Evolutionary conservation across 2,797 vertebrate genomes (phyloP), one percentile per base, ranked within the genome.

Genomic region (Scyliorhinus canicula): DNA sequence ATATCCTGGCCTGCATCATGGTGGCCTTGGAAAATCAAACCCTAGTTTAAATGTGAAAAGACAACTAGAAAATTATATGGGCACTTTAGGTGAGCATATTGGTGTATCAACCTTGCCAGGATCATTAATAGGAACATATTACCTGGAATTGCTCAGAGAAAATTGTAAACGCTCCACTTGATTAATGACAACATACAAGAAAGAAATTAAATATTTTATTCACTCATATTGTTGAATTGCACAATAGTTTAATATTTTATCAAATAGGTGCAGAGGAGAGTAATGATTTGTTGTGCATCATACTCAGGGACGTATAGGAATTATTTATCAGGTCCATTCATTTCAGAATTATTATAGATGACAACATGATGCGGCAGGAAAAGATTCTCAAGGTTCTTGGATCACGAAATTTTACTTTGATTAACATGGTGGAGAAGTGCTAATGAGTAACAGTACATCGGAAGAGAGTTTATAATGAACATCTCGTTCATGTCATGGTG

Each of bases 221-320:
- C 86, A n/a, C 57, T 90, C 52, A 35, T n/a, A 19, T 57, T 60
- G 31, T 60, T 16, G 31, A 60, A 90, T 60, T 82, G 79, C 79
- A 60, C 28, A 60, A 60, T 90, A 90, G 35, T 90, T 90, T 60
- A 90, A 90, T 60, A 90, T 60, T 90, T 26, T 90, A n/a, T 90
- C 16, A 1, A 90, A 60, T 60, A 60, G 35, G 52, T 14, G 86
- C 86, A 35, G 44, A 79, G 16, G 4, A 40, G 50, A 57, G 55
- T 60, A 90, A 90, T 90, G 55, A 57, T 90, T 52, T n/a, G 86
- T n/a, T 60, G 31, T 60, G 57, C 35, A 28, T 26, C 6, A 6
- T n/a, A 60, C 35, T 60, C 14, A 90, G 28, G 21, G 86, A 90
- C 60, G 31, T 6, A 35, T 90, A 3, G 52, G 52, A 60, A 90